These are phyloP conservation scores for Drosophila oshimai DNA, from an alignment of 1,140 invertebrate genomes.

Conservation along the genomic window DNA sequence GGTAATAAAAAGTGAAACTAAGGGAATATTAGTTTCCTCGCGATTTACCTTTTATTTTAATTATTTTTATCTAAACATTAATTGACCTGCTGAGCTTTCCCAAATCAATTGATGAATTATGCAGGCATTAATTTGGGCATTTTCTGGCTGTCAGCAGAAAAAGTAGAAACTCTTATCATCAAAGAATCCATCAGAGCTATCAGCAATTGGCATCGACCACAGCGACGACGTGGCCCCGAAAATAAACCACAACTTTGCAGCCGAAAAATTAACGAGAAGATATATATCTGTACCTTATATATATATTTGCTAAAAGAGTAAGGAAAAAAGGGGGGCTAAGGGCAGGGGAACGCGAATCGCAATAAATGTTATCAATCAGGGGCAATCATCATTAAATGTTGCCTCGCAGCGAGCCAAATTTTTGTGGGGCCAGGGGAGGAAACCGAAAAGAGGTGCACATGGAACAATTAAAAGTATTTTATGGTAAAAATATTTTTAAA, in stretches of 20 bases:
- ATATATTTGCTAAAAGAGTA: background rate
- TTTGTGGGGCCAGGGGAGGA: background rate
- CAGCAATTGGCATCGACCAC: constrained; percentile 56
- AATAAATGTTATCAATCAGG: constrained; percentile 69
- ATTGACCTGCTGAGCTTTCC: background rate
- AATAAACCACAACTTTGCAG: constrained; percentile 50
- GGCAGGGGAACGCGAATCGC: constrained; percentile 10
- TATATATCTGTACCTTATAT: background rate
- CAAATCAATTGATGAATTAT: constrained; percentile 31
- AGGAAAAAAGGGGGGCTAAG: background rate
- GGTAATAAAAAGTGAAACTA: background rate
- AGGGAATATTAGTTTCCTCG: background rate
- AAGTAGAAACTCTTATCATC: constrained; percentile 51
- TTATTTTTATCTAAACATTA: background rate
- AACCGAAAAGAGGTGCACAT: background rate
- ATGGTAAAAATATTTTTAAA: too few species aligned
- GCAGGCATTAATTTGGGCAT: constrained; percentile 20
- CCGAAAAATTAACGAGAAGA: constrained; percentile 27
- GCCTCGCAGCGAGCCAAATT: background rate
- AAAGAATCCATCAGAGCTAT: constrained; percentile 74
- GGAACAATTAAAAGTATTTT: background rate
- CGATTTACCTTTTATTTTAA: background rate
- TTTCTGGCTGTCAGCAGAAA: constrained; percentile 3
- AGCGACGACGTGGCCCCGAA: constrained; percentile 28
- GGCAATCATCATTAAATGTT: constrained; percentile 73